Evolutionary conservation across 35 echinoderm and acorn worm species (phyloP).

Genomic region (Apostichopus californicus): DNA sequence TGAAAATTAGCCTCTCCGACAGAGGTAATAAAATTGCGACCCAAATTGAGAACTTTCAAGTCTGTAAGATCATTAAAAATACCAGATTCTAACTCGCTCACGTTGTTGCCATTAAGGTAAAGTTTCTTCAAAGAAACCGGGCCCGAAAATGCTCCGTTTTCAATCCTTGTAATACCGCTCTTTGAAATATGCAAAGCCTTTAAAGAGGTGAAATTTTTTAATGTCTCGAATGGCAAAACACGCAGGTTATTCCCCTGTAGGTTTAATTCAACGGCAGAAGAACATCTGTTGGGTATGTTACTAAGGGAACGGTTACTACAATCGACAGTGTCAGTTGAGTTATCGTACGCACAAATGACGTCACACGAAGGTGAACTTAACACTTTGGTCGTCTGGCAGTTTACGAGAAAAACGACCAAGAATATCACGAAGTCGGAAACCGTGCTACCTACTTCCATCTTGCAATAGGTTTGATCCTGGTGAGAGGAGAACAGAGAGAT

Average conservation of each 20-base stretch:
- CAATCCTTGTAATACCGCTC: neutral
- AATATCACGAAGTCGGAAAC: no score
- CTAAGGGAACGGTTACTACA: slow-evolving; percentile 28
- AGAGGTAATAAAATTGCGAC: slow-evolving; percentile 1
- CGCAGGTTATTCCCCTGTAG: neutral
- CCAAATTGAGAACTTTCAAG: slow-evolving; percentile 15
- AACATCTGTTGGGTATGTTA: neutral
- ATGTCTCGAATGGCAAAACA: neutral
- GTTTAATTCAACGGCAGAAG: slow-evolving; percentile 2
- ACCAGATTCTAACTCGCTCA: neutral
- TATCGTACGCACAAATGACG: neutral
- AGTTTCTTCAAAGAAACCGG: neutral
- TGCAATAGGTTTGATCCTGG: no score
- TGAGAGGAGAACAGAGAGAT: no score
- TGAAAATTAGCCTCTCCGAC: slow-evolving; percentile 24
- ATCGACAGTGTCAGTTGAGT: neutral
- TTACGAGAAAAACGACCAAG: no score
- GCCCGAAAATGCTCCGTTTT: slow-evolving; percentile 19
- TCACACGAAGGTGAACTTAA: neutral
- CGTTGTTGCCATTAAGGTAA: slow-evolving; percentile 26
- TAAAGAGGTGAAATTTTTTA: neutral
- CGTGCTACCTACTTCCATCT: no score
- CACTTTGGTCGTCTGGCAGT: neutral
- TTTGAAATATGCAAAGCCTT: slow-evolving; percentile 27
- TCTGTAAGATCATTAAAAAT: neutral